Conservation (phyloP, 1,140 invertebrate species). For the Bombus sibiricus region DNA sequence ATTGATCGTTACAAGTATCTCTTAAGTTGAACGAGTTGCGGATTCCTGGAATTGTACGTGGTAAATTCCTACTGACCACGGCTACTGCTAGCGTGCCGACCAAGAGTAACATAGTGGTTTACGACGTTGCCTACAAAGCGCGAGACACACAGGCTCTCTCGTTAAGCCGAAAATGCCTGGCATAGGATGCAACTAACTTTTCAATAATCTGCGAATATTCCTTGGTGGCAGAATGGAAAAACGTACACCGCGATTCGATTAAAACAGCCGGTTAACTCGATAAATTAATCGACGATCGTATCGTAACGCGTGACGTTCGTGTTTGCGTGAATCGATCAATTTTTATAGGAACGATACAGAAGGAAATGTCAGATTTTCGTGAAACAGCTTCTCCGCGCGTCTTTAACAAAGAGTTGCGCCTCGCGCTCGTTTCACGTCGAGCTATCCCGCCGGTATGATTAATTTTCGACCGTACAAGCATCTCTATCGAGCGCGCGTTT, state of each 20-base stretch:
- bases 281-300: too few species aligned
- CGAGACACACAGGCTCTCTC: not conserved
- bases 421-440: not conserved
- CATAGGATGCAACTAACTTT: not conserved
- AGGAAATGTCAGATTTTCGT: too few species aligned
- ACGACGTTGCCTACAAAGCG: not conserved
- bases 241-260: too few species aligned
- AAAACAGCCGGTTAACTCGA: too few species aligned
- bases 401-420: not conserved
- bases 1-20: not conserved
- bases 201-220: not conserved
- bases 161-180: not conserved
- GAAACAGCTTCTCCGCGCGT: too few species aligned
- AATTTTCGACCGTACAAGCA: constrained; percentile 18
- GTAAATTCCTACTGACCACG: constrained; percentile 1
- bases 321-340: too few species aligned
- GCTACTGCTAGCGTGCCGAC: not conserved
- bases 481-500: not conserved
- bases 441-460: constrained; percentile 6
- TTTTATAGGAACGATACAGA: too few species aligned
- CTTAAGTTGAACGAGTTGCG: not conserved
- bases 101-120: not conserved
- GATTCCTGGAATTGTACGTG: constrained; percentile 8
- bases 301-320: too few species aligned
- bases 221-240: not conserved